A percentile compares a stretch with the other conserved stretches of the same genome.
Evolutionary conservation across 2,888 invertebrate genomes (phyloP).

Genomic region (Acanthosepion esculentum): DNA sequence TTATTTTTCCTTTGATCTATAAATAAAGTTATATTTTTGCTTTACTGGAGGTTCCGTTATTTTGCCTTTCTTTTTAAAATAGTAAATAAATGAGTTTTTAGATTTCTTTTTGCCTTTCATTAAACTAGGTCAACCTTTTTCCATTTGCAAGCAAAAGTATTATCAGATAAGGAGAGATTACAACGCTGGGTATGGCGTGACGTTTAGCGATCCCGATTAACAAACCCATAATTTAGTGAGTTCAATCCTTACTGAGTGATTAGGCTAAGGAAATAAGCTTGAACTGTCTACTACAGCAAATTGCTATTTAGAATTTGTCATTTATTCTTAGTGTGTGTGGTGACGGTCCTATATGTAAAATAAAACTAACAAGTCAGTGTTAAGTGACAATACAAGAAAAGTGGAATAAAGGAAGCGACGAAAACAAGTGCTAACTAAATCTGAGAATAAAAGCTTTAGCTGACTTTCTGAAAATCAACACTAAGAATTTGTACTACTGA

Average conservation of each 20-base stretch:
- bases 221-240: no score
- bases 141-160: background rate
- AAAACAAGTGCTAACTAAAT: no score
- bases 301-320: background rate
- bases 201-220: background rate
- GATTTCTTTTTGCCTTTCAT: background rate
- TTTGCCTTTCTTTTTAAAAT: slow-evolving; percentile 10
- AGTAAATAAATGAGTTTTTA: background rate
- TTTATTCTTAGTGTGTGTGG: no score
- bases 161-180: background rate
- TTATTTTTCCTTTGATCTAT: background rate
- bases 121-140: background rate
- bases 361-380: no score
- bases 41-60: background rate
- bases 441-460: no score
- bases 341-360: no score
- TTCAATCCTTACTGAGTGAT: no score
- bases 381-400: no score
- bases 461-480: no score
- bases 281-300: background rate
- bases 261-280: background rate
- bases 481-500: no score
- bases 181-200: background rate
- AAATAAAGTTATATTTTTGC: background rate
- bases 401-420: no score